A percentile compares a stretch with the other conserved stretches of the same genome.
Conservation (phyloP, 2,113 vertebrate genomes). For the Notothenia rossii region DNA sequence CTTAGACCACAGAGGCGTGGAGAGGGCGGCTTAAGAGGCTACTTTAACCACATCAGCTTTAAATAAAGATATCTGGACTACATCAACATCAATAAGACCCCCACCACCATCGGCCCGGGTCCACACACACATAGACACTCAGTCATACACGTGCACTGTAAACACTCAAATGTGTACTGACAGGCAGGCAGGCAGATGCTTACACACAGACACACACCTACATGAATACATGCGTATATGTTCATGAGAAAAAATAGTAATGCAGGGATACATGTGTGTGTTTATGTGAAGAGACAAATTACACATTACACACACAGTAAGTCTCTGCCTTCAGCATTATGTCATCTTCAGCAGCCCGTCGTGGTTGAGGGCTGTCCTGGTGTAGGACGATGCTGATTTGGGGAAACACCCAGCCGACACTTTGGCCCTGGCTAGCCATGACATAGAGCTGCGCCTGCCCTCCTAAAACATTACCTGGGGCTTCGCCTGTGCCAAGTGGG, state of each 20-base stretch:
- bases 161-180: constrained; percentile 51
- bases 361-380: constrained; percentile 73
- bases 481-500: constrained; percentile 75
- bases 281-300: constrained; percentile 57
- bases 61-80: constrained; percentile 82
- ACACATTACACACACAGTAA: constrained; percentile 51
- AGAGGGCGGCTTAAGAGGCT: constrained; percentile 77
- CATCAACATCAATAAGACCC: constrained; percentile 73
- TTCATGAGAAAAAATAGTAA: constrained; percentile 32
- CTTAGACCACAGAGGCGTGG: constrained; percentile 78
- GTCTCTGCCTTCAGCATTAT: constrained; percentile 75
- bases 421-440: constrained; percentile 62
- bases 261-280: constrained; percentile 21
- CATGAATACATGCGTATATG: constrained; percentile 44
- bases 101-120: constrained; percentile 37
- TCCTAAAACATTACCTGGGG: constrained; percentile 79
- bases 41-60: constrained; percentile 79
- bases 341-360: constrained; percentile 71
- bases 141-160: constrained; percentile 40
- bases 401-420: constrained; percentile 80
- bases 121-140: constrained; percentile 35
- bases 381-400: constrained; percentile 65
- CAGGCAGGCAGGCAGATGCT: constrained; percentile 54
- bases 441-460: constrained; percentile 68
- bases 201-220: constrained; percentile 56